These are phyloP conservation scores for Takifugu rubripes DNA, from an alignment of 2,797 vertebrate genomes.

Conservation along the genomic window DNA sequence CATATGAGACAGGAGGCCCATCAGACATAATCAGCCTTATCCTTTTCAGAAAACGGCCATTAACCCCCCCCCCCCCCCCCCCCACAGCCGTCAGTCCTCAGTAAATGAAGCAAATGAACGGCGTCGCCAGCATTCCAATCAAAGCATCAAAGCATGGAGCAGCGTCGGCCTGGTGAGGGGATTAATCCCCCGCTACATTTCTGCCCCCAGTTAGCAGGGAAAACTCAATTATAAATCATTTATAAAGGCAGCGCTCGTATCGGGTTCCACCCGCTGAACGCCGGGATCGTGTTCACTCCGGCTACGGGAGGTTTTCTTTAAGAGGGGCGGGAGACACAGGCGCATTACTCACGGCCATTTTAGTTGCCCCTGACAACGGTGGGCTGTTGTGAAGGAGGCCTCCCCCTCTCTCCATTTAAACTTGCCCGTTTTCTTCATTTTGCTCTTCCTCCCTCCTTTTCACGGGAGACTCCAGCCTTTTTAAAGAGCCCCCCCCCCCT, in stretches of 20 bases:
- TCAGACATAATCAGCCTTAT: constrained; percentile 79
- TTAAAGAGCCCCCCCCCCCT: constrained; percentile 56
- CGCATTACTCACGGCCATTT: constrained; percentile 36
- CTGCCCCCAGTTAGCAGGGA: constrained; percentile 32
- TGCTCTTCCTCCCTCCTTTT: constrained; percentile 39
- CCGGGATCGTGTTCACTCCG: constrained; percentile 40
- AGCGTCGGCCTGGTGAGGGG: constrained; percentile 56
- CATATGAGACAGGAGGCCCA: constrained; percentile 76
- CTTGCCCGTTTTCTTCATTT: constrained; percentile 43
- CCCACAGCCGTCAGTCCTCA: constrained; percentile 56
- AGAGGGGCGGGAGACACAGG: constrained; percentile 18
- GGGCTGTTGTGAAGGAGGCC: constrained; percentile 59
- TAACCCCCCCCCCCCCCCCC: constrained; percentile 58
- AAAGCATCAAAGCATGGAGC: constrained; percentile 47
- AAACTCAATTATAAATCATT: constrained; percentile 62
- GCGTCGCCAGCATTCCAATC: constrained; percentile 61
- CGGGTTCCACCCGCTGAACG: constrained; percentile 54
- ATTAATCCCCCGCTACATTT: constrained; percentile 46
- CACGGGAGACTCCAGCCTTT: constrained; percentile 53
- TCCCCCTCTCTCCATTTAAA: constrained; percentile 55
- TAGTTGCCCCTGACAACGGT: constrained; percentile 70
- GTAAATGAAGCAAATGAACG: constrained; percentile 72
- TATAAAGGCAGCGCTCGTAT: constrained; percentile 46
- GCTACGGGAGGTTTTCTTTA: constrained; percentile 23
- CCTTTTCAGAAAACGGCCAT: constrained; percentile 72